A percentile compares a stretch with the other conserved stretches of the same genome.
phyloP scores from a whole-genome alignment of 2,888 invertebrate genomes.

The Glyphotaelius pellucidus region DNA sequence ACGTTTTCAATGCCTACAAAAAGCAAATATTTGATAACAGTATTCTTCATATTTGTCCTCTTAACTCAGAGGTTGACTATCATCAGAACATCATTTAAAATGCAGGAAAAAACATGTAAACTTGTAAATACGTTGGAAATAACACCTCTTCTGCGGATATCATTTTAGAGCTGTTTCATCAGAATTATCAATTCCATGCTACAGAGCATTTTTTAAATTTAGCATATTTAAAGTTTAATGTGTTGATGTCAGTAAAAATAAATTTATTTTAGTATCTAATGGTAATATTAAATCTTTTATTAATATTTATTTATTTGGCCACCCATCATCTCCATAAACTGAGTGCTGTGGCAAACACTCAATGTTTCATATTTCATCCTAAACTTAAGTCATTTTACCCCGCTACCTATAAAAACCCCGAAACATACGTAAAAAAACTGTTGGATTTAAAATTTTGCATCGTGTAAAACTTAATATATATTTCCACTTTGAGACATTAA shows the following conservation, averaged over 20 bases:
- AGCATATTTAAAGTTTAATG: background rate
- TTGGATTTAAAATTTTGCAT: too few relatives aligned
- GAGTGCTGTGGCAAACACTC: background rate
- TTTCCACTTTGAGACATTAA: too few relatives aligned
- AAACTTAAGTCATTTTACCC: too few relatives aligned
- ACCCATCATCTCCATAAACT: background rate
- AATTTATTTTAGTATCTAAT: background rate
- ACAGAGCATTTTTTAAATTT: background rate
- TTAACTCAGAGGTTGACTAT: background rate
- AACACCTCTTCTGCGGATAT: too few relatives aligned
- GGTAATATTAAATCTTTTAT: too few relatives aligned
- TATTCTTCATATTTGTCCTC: background rate
- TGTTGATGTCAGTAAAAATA: background rate
- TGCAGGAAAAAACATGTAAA: too few relatives aligned
- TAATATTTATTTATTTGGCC: background rate
- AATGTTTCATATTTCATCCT: too few relatives aligned
- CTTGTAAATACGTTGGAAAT: too few relatives aligned
- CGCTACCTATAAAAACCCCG: too few relatives aligned
- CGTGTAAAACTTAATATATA: too few relatives aligned
- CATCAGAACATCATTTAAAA: background rate
- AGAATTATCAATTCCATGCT: background rate
- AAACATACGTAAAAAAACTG: too few relatives aligned
- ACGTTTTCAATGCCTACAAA: background rate
- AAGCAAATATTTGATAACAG: background rate
- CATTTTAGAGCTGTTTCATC: background rate